Evolutionary conservation across 2,888 invertebrate genomes (phyloP).

Genomic region (Linyphia triangularis): DNA sequence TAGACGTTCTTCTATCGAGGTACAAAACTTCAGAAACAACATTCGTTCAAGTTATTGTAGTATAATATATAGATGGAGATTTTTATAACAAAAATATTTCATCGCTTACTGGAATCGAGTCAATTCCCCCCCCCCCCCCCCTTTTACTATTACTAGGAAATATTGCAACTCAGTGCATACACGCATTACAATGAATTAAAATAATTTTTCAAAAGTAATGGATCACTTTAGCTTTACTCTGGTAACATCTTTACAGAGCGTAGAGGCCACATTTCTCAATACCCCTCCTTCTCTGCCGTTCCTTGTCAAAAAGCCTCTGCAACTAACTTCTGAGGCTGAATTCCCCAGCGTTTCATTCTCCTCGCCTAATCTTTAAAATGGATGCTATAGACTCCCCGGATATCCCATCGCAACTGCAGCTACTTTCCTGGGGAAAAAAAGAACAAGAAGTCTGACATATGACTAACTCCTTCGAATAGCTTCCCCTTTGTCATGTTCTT

Average conservation of each 20-base stretch:
- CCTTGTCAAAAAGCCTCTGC: background rate
- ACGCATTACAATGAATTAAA: background rate
- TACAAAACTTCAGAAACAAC: too few species aligned
- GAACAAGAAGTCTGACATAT: background rate
- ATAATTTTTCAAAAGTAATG: background rate
- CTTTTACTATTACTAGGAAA: background rate
- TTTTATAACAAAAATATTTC: too few species aligned
- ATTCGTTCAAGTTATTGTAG: too few species aligned
- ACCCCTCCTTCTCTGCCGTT: background rate
- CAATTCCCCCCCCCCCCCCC: too few species aligned
- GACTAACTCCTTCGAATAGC: constrained; percentile 4
- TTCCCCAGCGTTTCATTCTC: background rate
- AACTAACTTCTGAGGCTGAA: too few species aligned
- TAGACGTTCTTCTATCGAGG: too few species aligned
- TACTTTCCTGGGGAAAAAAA: background rate
- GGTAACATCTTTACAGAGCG: background rate
- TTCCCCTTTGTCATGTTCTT: background rate
- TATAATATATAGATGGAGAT: too few species aligned
- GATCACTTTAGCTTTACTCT: background rate
- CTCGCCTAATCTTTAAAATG: background rate
- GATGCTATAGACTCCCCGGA: background rate
- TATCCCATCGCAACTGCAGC: background rate
- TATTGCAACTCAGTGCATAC: background rate
- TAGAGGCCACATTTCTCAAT: background rate
- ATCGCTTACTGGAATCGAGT: background rate